These are phyloP conservation scores for Chrysomallon squamiferum DNA, from an alignment of 1,140 invertebrate genomes.

Conservation along the genomic window DNA sequence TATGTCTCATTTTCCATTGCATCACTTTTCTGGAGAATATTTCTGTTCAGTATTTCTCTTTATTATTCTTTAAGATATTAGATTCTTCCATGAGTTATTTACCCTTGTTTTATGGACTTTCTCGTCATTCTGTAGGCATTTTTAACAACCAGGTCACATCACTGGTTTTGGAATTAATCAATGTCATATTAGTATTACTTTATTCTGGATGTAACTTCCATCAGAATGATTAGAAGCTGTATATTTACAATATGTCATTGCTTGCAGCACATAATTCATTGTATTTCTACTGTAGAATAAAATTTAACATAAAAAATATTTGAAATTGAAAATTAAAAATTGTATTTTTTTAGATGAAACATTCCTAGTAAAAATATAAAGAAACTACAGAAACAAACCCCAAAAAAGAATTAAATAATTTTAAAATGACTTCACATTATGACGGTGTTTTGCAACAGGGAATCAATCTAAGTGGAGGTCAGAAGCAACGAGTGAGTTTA, in stretches of 20 bases:
- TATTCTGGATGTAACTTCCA: no score
- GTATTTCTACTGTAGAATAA: background rate
- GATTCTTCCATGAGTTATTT: background rate
- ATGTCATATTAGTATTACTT: no score
- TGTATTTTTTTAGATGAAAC: background rate
- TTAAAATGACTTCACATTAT: background rate
- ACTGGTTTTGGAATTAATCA: no score
- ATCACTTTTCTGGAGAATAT: background rate
- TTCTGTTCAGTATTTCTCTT: background rate
- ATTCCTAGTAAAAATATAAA: background rate
- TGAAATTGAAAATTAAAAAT: background rate
- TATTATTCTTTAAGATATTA: background rate
- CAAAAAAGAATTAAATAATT: no score
- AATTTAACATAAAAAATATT: background rate
- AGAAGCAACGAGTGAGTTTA: slow-evolving; percentile 62
- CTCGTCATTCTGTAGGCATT: no score
- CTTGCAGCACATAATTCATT: background rate
- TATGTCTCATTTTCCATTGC: background rate
- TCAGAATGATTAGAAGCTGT: no score
- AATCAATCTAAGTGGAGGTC: slow-evolving; percentile 56
- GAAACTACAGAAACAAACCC: background rate
- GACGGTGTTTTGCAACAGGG: slow-evolving; percentile 3
- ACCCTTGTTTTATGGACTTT: no score
- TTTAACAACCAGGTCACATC: no score
- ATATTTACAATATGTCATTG: no score